These are phyloP conservation scores for Gnatocerus cornutus DNA, from an alignment of 2,888 invertebrate species.

Conservation along the genomic window DNA sequence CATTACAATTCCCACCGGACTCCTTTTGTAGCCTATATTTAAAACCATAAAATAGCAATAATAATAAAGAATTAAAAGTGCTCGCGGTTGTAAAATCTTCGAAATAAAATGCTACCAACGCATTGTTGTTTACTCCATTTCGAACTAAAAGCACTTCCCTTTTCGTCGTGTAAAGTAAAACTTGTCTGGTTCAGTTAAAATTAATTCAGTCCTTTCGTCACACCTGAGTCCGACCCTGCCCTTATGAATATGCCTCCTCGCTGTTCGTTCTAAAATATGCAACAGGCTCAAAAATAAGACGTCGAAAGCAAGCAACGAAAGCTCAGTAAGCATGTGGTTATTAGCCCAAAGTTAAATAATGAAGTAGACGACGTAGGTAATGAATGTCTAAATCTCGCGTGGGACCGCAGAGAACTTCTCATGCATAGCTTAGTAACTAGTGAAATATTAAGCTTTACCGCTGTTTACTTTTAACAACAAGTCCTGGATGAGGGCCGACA, in stretches of 20 bases:
- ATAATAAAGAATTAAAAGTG: too few relatives aligned
- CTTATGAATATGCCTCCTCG: not conserved
- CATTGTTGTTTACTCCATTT: too few relatives aligned
- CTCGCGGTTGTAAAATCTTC: too few relatives aligned
- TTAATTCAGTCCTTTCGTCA: not conserved
- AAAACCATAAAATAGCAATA: too few relatives aligned
- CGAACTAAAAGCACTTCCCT: too few relatives aligned
- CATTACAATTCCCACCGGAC: too few relatives aligned
- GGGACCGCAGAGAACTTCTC: conserved; percentile 55
- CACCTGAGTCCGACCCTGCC: not conserved
- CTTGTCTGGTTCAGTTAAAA: not conserved
- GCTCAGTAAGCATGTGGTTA: conserved; percentile 54
- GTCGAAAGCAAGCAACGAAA: conserved; percentile 40
- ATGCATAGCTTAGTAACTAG: conserved; percentile 55
- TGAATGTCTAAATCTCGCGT: conserved; percentile 55
- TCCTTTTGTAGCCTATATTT: too few relatives aligned
- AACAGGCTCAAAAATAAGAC: conserved; percentile 41
- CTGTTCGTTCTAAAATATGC: conserved; percentile 20
- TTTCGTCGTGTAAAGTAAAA: too few relatives aligned
- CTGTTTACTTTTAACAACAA: conserved; percentile 51
- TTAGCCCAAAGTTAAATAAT: conserved; percentile 58
- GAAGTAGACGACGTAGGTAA: conserved; percentile 56
- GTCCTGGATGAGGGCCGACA: conserved; percentile 32
- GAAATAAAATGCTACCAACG: too few relatives aligned
- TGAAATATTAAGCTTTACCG: conserved; percentile 52